Percentiles rank a stretch among this genome's conserved stretches.
Evolutionary conservation across 2,888 invertebrate genomes (phyloP).

Genomic region (Sphaeridia pumilis): DNA sequence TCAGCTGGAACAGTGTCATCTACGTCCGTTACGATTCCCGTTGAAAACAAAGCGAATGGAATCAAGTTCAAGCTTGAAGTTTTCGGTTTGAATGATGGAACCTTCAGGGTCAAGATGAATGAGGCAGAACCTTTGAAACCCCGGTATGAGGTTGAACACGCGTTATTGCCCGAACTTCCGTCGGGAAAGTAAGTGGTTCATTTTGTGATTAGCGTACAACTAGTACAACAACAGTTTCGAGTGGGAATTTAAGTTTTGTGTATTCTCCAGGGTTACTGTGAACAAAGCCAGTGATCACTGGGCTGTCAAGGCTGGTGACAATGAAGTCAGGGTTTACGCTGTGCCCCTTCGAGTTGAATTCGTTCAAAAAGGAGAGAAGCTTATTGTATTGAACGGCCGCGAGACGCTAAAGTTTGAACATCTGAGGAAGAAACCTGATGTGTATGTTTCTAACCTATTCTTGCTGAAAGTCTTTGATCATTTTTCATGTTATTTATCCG

Average conservation of each 20-base stretch:
- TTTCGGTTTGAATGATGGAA: slow-evolving; percentile 58
- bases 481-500: no score
- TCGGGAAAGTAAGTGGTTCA: slow-evolving; percentile 53
- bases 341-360: slow-evolving; percentile 79
- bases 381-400: slow-evolving; percentile 71
- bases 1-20: slow-evolving; percentile 56
- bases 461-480: no score
- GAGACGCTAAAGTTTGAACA: slow-evolving; percentile 90
- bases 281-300: slow-evolving; percentile 48
- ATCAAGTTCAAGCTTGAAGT: slow-evolving; percentile 48
- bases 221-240: no score
- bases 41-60: slow-evolving; percentile 55
- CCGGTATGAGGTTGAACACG: slow-evolving; percentile 62
- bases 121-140: slow-evolving; percentile 68
- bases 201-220: no score
- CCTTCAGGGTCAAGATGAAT: slow-evolving; percentile 69
- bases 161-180: slow-evolving; percentile 62
- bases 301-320: slow-evolving; percentile 47
- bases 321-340: slow-evolving; percentile 54
- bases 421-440: slow-evolving; percentile 54
- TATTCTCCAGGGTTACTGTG: slow-evolving; percentile 45
- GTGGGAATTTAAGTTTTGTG: not conserved
- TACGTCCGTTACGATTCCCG: slow-evolving; percentile 55
- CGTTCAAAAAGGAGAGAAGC: slow-evolving; percentile 53
- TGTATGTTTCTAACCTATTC: no score